Base-by-base conservation (phyloP, 1,140 invertebrate genomes). In the Phthorimaea operculella region DNA sequence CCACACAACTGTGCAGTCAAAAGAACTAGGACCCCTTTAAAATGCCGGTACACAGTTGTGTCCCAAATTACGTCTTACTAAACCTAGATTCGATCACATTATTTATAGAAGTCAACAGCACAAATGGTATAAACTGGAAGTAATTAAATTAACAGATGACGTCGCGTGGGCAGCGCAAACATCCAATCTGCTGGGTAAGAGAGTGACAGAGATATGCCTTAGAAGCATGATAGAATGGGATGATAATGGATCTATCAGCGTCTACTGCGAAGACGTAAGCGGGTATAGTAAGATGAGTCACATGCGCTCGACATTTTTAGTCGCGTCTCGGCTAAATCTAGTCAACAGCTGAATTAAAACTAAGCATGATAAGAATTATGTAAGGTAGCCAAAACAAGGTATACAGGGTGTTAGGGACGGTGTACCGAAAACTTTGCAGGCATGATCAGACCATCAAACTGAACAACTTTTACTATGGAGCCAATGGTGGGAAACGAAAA, bases 141-240 rank as follows among this genome's bases (percentile, higher is more conserved):
- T 72, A 74, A 73, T 74, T 73, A 73, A 78, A 77, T 80, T 77
- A 78, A 77, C 74, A 74, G 63, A 72, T 72, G 71, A 70, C 65
- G 68, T 69, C 57, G 67, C 64, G 61, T 70, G 65, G 63, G 72
- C 68, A 62, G 52, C 62, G 57, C 57, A 57, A 55, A 59, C 58
- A 67, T 55, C 58, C 59, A 60, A 66, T 65, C 60, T 64, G 59
- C 58, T 64, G 59, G 53, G 55, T 21, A 51, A 68, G 64, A 70
- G 73, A 62, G 66, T 62, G 67, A 79, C 59, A 68, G 64, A 66
- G 50, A 60, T 60, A 78, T 66, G 17, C 61, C 33, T 55, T 54
- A 62, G 55, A 58, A 21, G 49, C 36, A 54, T 58, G 68, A 57
- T 59, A 16, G 72, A 79, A 63, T 52, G 73, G 76, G 73, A 79